Percentiles rank a stretch among this genome's conserved stretches.
Conservation (phyloP, 2,113 vertebrate genomes). For the Malurus elegans region DNA sequence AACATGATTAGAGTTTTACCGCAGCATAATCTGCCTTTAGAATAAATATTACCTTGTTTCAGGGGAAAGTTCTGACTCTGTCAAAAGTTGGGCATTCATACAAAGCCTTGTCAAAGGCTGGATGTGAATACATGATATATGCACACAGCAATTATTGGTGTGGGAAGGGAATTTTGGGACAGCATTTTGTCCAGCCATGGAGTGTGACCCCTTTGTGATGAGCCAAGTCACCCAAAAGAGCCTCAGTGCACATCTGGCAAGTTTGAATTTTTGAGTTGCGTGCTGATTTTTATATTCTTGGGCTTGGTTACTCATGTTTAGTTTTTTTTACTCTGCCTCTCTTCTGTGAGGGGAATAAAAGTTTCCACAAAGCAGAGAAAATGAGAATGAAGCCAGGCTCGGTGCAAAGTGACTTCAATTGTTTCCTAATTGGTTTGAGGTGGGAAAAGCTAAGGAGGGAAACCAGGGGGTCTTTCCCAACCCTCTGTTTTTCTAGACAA, state of each 20-base stretch:
- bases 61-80: neutral
- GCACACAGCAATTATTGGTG: neutral
- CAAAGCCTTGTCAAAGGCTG: neutral
- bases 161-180: neutral
- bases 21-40: neutral
- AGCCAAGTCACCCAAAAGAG: neutral
- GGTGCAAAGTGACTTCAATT: neutral
- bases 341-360: neutral
- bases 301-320: neutral
- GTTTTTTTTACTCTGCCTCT: neutral
- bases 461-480: neutral
- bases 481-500: neutral
- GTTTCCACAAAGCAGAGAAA: neutral
- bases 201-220: accelerated
- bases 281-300: neutral
- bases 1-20: accelerated
- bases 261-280: neutral
- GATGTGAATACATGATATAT: accelerated
- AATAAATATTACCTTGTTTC: accelerated
- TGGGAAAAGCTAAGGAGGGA: neutral
- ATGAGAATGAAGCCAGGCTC: neutral
- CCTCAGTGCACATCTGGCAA: neutral
- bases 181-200: neutral
- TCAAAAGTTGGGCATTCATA: neutral
- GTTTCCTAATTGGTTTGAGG: neutral